A percentile compares a stretch with the other conserved stretches of the same genome.
These are phyloP conservation scores for Gymnothorax javanicus DNA, from an alignment of 2,797 vertebrate species.

Conservation along the genomic window DNA sequence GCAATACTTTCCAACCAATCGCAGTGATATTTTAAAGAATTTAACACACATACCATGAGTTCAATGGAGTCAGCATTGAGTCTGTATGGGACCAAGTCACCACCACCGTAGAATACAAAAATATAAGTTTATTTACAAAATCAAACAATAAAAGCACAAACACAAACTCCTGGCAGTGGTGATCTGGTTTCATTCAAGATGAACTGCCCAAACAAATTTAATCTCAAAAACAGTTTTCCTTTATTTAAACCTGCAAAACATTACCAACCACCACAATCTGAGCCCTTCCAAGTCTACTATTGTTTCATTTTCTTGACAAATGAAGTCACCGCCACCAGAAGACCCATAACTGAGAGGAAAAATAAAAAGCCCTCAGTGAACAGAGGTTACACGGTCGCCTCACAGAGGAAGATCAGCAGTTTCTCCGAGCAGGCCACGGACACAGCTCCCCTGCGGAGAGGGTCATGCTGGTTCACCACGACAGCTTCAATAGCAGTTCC, in stretches of 20 bases:
- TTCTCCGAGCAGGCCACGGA: neutral
- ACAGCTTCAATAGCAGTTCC: neutral
- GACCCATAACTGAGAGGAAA: neutral
- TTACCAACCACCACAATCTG: neutral
- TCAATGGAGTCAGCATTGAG: neutral
- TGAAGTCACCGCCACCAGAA: neutral
- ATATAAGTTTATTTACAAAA: constrained; percentile 28
- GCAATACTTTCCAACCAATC: neutral
- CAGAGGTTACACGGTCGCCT: neutral
- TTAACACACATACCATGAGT: neutral
- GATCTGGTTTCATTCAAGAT: neutral
- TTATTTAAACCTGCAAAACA: neutral
- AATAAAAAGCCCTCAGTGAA: neutral
- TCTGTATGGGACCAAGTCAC: neutral
- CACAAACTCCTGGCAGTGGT: neutral
- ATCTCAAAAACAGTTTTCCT: neutral
- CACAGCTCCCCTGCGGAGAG: neutral
- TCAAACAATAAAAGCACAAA: neutral
- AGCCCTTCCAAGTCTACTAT: neutral
- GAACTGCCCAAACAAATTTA: neutral
- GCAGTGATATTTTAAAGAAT: neutral
- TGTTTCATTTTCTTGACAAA: neutral
- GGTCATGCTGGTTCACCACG: neutral
- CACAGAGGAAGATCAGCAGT: neutral
- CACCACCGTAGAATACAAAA: neutral